Evolutionary conservation across 2,888 invertebrate species (phyloP).

Genomic region (Strigamia transsilvanica): DNA sequence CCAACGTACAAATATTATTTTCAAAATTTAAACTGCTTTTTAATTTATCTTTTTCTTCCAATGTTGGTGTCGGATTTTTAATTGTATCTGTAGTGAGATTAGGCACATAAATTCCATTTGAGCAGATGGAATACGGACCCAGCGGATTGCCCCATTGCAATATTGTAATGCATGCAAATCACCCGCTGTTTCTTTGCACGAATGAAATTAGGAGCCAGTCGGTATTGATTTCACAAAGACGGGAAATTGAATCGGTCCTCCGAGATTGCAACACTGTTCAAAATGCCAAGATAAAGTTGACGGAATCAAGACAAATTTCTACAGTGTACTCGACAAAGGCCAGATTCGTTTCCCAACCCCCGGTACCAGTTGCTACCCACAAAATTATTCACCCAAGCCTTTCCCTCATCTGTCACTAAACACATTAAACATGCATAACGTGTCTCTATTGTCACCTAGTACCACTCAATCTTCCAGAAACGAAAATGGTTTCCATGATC

Average conservation of each 20-base stretch:
- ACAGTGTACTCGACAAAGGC: slow-evolving; percentile 35
- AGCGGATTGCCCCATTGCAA: slow-evolving; percentile 38
- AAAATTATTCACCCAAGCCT: slow-evolving; percentile 12
- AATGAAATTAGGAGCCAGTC: slow-evolving; percentile 38
- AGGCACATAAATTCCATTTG: slow-evolving; percentile 38
- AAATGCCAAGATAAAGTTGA: slow-evolving; percentile 38
- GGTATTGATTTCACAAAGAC: slow-evolving; percentile 38
- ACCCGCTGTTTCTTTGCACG: slow-evolving; percentile 38
- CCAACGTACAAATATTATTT: not conserved
- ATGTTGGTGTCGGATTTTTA: slow-evolving; percentile 26
- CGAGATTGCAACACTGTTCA: slow-evolving; percentile 38
- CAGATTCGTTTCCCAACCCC: slow-evolving; percentile 30
- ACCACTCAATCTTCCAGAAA: not conserved
- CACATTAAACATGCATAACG: slow-evolving; percentile 11
- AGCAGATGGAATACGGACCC: slow-evolving; percentile 38
- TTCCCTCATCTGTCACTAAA: not conserved
- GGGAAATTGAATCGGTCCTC: slow-evolving; percentile 33
- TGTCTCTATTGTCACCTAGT: slow-evolving; percentile 3
- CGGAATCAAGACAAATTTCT: slow-evolving; percentile 38
- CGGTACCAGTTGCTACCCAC: slow-evolving; percentile 4
- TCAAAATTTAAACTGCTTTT: not conserved
- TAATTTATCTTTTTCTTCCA: slow-evolving; percentile 31
- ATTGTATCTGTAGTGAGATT: slow-evolving; percentile 27
- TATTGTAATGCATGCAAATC: slow-evolving; percentile 38
- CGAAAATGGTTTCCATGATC: too few species aligned